Evolutionary conservation across 2,888 invertebrate species (phyloP), one percentile per base, ranked within the genome.

Genomic region (Sericinus montela): DNA sequence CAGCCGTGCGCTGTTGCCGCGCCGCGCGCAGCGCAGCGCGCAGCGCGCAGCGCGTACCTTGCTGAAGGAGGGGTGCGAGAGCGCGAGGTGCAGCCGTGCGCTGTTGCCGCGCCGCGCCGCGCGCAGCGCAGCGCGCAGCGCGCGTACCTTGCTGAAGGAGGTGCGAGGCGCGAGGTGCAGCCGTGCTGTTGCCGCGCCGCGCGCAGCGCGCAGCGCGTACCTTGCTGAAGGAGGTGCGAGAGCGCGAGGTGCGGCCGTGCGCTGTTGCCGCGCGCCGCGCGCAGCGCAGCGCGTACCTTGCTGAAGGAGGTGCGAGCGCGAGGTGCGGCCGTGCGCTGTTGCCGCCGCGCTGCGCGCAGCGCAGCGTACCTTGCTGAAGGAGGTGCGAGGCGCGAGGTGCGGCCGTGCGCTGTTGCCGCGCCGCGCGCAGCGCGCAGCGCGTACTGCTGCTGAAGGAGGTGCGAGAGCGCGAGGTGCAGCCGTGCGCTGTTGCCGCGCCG

Each of bases 381-480:
- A 93, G 0, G 96, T 95, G 87, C 78, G 44, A 91, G 90, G 57
- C 95, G 94, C 55, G 90, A 75, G 54, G 89, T 91, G 0, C 90
- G 89, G 39, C 90, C 90, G 0, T 58, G 44, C 0, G 60, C 56
- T 0, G 83, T 79, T n/a, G n/a, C n/a, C 1, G 89, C 89, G 54
- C 72, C 90, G 59, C 77, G 75, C 89, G 23, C 19, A 14, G 30
- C 14, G n/a, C 15, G 15, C 30, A 14, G 29, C 15, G 29, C 61
- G 65, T 76, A 93, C 93, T 86, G 94, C 23, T 94, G 53, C 91
- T 89, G 57, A 96, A 94, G 6, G 93, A 93, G 0, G 96, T 96
- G 96, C 0, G 91, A 90, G 16, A 96, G 69, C 1, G 91, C 90
- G 23, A 95, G 62, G 1, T 90, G 76, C 0, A 93, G 44, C 91